Evolutionary conservation across 2,113 vertebrate genomes (phyloP).

Genomic region (Polyodon spathula): DNA sequence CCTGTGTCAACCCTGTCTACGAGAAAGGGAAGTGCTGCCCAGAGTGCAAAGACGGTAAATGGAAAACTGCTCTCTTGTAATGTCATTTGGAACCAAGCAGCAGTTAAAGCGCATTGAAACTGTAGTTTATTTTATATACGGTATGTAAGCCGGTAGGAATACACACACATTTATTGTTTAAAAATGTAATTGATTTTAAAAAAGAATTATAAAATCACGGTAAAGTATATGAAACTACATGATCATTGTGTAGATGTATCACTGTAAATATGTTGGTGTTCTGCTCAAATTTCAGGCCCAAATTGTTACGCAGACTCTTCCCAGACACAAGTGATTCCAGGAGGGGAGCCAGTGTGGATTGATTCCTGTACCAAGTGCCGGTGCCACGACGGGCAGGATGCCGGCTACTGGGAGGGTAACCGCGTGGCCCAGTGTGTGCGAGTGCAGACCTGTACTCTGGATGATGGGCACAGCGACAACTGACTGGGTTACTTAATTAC

Average conservation of each 20-base stretch:
- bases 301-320: slow-evolving; percentile 62
- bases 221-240: too few species aligned
- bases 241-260: neutral
- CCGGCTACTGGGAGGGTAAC: slow-evolving; percentile 73
- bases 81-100: too few species aligned
- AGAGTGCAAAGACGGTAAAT: slow-evolving; percentile 62
- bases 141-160: too few species aligned
- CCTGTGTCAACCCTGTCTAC: slow-evolving; percentile 65
- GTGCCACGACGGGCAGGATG: slow-evolving; percentile 67
- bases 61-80: neutral
- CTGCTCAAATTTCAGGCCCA: slow-evolving; percentile 45
- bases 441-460: slow-evolving; percentile 47
- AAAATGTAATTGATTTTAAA: too few species aligned
- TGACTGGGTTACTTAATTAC: slow-evolving; percentile 15
- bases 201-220: too few species aligned
- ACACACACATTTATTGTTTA: too few species aligned
- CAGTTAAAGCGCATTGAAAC: too few species aligned
- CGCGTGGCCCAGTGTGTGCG: slow-evolving; percentile 61
- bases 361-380: slow-evolving; percentile 67
- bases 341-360: slow-evolving; percentile 59
- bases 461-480: slow-evolving; percentile 30
- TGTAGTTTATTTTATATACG: too few species aligned
- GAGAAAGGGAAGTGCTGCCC: slow-evolving; percentile 66
- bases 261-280: neutral
- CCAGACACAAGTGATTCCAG: slow-evolving; percentile 54